A percentile compares a stretch with the other conserved stretches of the same genome.
Evolutionary conservation across 2,113 vertebrate genomes (phyloP).

Genomic region (Hemiscyllium ocellatum): DNA sequence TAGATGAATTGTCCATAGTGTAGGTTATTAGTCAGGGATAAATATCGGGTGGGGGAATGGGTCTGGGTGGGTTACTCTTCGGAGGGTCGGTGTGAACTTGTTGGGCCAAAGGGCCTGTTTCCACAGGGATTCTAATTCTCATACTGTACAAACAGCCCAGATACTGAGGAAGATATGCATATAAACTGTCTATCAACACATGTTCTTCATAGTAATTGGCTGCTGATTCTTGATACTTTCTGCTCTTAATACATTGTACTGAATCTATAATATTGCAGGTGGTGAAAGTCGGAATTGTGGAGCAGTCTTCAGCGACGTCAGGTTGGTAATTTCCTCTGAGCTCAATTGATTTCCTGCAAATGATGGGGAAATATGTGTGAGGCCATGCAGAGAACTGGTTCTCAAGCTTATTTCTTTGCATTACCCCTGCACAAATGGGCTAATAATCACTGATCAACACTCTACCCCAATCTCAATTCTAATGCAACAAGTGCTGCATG

Average conservation of each 20-base stretch:
- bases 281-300: slow-evolving; percentile 92
- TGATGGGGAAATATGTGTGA: neutral
- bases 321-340: slow-evolving; percentile 53
- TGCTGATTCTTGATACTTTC: neutral
- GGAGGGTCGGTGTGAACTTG: no score
- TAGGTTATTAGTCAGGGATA: no score
- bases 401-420: neutral
- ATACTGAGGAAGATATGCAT: neutral
- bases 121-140: neutral
- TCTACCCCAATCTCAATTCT: neutral
- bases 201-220: neutral
- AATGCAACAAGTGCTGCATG: neutral
- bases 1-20: no score
- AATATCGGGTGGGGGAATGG: no score
- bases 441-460: neutral
- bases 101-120: no score
- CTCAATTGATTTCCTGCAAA: neutral
- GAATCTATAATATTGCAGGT: slow-evolving; percentile 58
- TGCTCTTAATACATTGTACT: slow-evolving; percentile 22
- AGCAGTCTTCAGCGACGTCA: slow-evolving; percentile 82
- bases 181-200: neutral
- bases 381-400: neutral
- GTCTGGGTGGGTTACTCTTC: no score
- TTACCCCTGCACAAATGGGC: neutral
- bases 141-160: neutral